A percentile compares a stretch with the other conserved stretches of the same genome.
Evolutionary conservation across 2,113 vertebrate species (phyloP).

Genomic region (Grus americana): DNA sequence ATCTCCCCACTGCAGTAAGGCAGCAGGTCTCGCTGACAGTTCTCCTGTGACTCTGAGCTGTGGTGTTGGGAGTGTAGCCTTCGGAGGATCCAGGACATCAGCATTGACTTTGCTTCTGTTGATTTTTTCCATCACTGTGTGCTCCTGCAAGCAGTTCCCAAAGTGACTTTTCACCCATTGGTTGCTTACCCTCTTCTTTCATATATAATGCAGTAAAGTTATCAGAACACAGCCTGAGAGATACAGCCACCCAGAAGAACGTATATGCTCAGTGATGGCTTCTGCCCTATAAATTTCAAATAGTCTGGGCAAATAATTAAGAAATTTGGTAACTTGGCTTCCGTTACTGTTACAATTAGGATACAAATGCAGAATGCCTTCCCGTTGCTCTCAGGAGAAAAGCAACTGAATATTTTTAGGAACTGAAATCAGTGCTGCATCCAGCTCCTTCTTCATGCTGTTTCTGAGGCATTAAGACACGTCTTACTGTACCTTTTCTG

Average conservation of each 20-base stretch:
- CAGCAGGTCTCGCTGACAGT: background rate
- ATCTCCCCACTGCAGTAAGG: background rate
- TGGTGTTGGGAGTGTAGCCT: background rate
- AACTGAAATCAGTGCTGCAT: background rate
- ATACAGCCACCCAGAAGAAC: background rate
- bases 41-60: background rate
- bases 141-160: background rate
- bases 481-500: background rate
- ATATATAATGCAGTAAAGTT: background rate
- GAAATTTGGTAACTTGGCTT: background rate
- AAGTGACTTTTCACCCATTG: background rate
- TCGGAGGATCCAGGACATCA: background rate
- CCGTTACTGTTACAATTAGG: background rate
- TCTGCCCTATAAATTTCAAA: background rate
- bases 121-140: background rate
- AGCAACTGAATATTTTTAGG: background rate
- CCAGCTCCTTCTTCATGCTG: background rate
- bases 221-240: background rate
- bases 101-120: background rate
- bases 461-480: background rate
- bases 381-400: background rate
- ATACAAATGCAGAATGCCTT: background rate
- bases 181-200: background rate
- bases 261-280: accelerated
- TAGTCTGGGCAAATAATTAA: background rate